Base-by-base conservation (phyloP, 2,113 vertebrate genomes). In the Talpa occidentalis region DNA sequence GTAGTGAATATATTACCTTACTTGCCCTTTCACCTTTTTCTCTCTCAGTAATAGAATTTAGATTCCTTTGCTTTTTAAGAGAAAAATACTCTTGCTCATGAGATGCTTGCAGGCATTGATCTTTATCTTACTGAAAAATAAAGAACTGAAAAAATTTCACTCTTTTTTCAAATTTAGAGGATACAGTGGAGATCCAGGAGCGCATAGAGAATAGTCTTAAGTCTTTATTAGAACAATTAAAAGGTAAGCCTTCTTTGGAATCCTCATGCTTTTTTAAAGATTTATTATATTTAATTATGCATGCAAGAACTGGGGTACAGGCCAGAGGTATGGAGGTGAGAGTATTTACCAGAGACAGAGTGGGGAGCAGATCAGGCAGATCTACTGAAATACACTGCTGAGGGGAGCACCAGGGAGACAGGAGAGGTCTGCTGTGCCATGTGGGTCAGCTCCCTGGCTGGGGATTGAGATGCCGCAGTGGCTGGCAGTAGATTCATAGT, bases 191-290 rank as follows among this genome's bases (percentile, higher is more conserved):
- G 97, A 98, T 99, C 98, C 99, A 99, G 92, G 99, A 98, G 37
- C 99, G 99, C 96, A 99, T 99, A 98, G 99, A 99, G 94, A 99
- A 99, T 96, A 96, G 98, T 96, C 99, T 99, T 96, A 99, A 99
- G 97, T 99, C 98, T 80, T 98, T 99, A 98, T 95, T 99, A 97
- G 98, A 99, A 97, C 99, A 99, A 85, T 98, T 99, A 98, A 99
- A 99, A 99, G 99, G 99, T 99, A 98, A 98, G 98, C 95, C n/a
- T 80, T 88, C 8, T 62, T 28, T 81, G 40, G 10, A 74, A 49
- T 86, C 5, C 28, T 8, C 5, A 8, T 22, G 19, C 54, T 56
- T n/a, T n/a, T n/a, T n/a, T n/a, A n/a, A n/a, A n/a, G n/a, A n/a
- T n/a, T n/a, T n/a, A n/a, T n/a, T n/a, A n/a, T n/a, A n/a, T n/a